Evolutionary conservation across 2,888 invertebrate species (phyloP).

Genomic region (Tineola bisselliella): DNA sequence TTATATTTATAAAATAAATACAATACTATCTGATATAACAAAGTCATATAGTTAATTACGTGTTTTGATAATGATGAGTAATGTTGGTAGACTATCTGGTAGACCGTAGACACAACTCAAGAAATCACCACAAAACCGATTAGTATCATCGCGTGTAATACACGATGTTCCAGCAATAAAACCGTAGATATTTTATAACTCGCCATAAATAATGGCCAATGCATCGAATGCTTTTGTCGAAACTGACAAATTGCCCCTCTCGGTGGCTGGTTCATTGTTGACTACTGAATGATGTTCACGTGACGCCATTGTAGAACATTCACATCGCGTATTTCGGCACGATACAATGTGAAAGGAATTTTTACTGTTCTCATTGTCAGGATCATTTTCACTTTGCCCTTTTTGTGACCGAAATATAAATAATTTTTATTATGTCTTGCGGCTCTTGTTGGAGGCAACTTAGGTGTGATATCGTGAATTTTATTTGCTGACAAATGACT

Average conservation of each 20-base stretch:
- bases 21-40: too few relatives aligned
- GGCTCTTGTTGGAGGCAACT: constrained; percentile 27
- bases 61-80: too few relatives aligned
- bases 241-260: constrained; percentile 62
- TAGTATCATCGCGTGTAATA: constrained; percentile 36
- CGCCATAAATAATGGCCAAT: constrained; percentile 67
- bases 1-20: too few relatives aligned
- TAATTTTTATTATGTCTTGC: constrained; percentile 51
- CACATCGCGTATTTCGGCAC: constrained; percentile 40
- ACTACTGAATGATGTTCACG: constrained; percentile 35
- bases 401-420: constrained; percentile 38
- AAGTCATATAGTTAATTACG: too few relatives aligned
- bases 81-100: neutral
- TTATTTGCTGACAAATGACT: constrained; percentile 49
- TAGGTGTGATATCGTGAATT: constrained; percentile 31
- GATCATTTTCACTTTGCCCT: constrained; percentile 59
- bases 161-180: constrained; percentile 64
- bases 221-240: constrained; percentile 62
- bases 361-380: constrained; percentile 29
- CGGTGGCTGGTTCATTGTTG: constrained; percentile 57
- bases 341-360: constrained; percentile 33
- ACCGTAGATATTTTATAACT: constrained; percentile 52
- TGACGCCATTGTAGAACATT: constrained; percentile 21
- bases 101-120: neutral
- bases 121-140: neutral